Base-by-base conservation (phyloP, 30 jellyfish, hydroid and myxozoan species). In the Nemopilema nomurai region DNA sequence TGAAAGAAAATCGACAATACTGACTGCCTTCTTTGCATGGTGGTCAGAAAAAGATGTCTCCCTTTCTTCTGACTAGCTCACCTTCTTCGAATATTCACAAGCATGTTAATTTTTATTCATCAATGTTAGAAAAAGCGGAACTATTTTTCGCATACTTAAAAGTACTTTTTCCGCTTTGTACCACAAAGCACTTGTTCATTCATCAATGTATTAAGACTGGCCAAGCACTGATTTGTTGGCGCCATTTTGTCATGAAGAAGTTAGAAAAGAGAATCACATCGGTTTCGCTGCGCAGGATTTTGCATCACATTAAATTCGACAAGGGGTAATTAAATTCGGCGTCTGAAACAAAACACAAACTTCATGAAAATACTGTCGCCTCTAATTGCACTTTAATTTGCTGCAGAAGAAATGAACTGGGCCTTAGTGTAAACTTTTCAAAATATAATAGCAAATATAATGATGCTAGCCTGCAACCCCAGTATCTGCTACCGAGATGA, bases 331-430 rank as follows among this genome's bases (percentile, higher is more conserved):
- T 64, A 64, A 64, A 64, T 64, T 64, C 74, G 74, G 74, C 74
- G 74, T 64, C 74, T 64, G 74, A 64, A 64, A 64, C 74, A 64
- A 64, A 64, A 64, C 74, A 64, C 6, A 64, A 25, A 64, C 74
- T 64, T 64, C 74, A 25, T 7, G 31, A 64, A 64, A 25, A 64
- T 21, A 21, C 74, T 64, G 74, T 25, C 74, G 74, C 74, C 6
- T 64, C 31, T 64, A 64, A 64, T 64, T 20, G 31, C 74, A 64
- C 28, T 64, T 64, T 64, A 64, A 64, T 64, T 64, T 19, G 74
- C 74, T 21, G 74, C 74, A 19, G 74, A 7, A 18, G 74, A 64
- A 64, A 64, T 64, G 57, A 41, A 41, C 57, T 41, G 57, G 57
- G 9, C 57, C 57, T 41, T 41, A 41, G 57, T 41, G 57, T 13